Conservation (phyloP, 2,797 vertebrate species). For the Gymnopithys bicolor region DNA sequence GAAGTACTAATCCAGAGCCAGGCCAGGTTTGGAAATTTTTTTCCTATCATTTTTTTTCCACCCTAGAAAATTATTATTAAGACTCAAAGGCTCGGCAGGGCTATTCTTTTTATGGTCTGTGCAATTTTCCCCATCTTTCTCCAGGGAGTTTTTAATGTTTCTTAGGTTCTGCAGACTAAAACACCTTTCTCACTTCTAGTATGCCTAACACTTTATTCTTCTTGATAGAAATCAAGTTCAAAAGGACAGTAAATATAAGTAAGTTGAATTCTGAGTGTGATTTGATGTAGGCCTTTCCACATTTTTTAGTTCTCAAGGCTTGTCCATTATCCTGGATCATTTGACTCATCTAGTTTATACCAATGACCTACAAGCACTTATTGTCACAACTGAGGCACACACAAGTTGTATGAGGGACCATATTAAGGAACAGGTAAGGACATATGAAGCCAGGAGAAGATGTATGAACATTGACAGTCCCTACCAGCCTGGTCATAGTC, state of each 20-base stretch:
- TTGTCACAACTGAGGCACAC: background rate
- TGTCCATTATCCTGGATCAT: background rate
- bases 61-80: background rate
- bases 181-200: background rate
- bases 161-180: background rate
- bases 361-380: background rate
- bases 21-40: background rate
- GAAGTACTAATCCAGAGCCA: background rate
- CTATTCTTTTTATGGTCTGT: background rate
- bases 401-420: background rate
- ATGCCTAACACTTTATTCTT: background rate
- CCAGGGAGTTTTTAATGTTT: background rate
- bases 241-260: background rate
- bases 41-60: background rate
- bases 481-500: background rate
- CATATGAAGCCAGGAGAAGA: background rate
- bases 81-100: background rate
- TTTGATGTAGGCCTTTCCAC: background rate
- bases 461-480: background rate
- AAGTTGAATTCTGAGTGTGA: background rate
- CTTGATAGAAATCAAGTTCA: background rate
- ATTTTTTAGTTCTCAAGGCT: background rate
- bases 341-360: background rate
- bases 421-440: background rate
- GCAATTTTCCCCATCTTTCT: background rate